Evolutionary conservation across 2,113 vertebrate species (phyloP).

Genomic region (Tylochromis polylepis): DNA sequence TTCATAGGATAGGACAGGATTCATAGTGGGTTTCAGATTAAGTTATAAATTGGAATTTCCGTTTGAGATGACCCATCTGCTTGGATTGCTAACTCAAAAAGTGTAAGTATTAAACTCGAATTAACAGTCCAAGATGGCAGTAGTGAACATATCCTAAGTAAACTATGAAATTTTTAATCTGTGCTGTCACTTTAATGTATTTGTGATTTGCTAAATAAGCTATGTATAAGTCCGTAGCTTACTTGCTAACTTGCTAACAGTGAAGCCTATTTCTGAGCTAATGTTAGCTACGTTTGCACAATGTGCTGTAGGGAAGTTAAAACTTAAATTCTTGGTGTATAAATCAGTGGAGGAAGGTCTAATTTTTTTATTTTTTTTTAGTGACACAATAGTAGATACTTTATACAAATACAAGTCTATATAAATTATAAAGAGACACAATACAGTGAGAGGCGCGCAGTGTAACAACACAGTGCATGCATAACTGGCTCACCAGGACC

Average conservation of each 20-base stretch:
- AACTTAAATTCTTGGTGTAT: no score
- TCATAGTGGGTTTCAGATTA: neutral
- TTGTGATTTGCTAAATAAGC: neutral
- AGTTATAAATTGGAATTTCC: neutral
- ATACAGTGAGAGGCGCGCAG: neutral
- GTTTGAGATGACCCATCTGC: neutral
- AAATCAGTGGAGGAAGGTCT: no score
- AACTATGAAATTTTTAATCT: neutral
- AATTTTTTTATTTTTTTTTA: no score
- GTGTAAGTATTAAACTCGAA: neutral
- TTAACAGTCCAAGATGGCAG: neutral
- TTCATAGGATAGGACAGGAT: neutral
- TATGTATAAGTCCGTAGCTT: neutral
- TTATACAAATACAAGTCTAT: neutral
- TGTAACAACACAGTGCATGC: neutral
- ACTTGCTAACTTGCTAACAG: neutral
- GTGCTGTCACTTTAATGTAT: neutral
- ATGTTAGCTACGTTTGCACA: no score
- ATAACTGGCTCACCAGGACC: conserved; percentile 77
- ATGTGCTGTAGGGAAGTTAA: no score
- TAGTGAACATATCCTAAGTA: neutral
- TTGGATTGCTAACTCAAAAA: neutral
- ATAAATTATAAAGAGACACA: neutral
- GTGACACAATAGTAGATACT: no score
- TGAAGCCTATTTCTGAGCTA: neutral